phyloP scores from a whole-genome alignment of 2,113 vertebrate species.

The Epinephelus fuscoguttatus region DNA sequence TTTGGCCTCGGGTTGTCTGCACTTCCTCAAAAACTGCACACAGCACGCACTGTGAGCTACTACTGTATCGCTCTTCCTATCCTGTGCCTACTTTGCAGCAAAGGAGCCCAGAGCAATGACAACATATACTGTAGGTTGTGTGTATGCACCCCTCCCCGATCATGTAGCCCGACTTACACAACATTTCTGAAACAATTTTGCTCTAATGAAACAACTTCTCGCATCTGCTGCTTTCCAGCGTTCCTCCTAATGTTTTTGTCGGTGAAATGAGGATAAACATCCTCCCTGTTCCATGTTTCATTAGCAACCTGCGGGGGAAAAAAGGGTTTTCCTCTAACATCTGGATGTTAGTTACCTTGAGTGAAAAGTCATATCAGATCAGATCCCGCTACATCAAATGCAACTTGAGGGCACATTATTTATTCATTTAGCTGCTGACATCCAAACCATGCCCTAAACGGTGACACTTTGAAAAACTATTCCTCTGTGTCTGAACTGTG shows the following conservation, averaged over 20 bases:
- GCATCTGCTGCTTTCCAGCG: slow-evolving; percentile 23
- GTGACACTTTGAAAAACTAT: slow-evolving; percentile 78
- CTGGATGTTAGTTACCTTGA: slow-evolving; percentile 67
- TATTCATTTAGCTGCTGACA: slow-evolving; percentile 81
- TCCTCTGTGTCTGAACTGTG: slow-evolving; percentile 68
- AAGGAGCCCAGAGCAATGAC: slow-evolving; percentile 48
- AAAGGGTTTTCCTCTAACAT: slow-evolving; percentile 61
- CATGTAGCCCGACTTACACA: not conserved
- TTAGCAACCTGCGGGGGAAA: slow-evolving; percentile 53
- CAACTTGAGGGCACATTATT: slow-evolving; percentile 79
- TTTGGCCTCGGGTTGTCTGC: slow-evolving; percentile 74
- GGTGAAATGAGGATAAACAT: slow-evolving; percentile 13
- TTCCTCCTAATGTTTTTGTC: slow-evolving; percentile 21
- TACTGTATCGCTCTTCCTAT: slow-evolving; percentile 47
- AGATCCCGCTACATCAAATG: slow-evolving; percentile 74
- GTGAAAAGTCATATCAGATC: slow-evolving; percentile 75
- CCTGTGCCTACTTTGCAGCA: slow-evolving; percentile 61
- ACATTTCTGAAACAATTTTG: slow-evolving; percentile 29
- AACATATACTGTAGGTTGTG: slow-evolving; percentile 40
- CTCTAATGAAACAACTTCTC: slow-evolving; percentile 6
- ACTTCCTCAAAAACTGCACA: slow-evolving; percentile 75
- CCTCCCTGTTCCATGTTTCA: slow-evolving; percentile 51
- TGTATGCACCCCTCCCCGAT: slow-evolving; percentile 12
- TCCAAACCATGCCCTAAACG: slow-evolving; percentile 78
- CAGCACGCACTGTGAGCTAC: slow-evolving; percentile 50